These are phyloP conservation scores for Mesorhabditis spiculigera DNA, from an alignment of 2,888 invertebrate species.

Conservation along the genomic window DNA sequence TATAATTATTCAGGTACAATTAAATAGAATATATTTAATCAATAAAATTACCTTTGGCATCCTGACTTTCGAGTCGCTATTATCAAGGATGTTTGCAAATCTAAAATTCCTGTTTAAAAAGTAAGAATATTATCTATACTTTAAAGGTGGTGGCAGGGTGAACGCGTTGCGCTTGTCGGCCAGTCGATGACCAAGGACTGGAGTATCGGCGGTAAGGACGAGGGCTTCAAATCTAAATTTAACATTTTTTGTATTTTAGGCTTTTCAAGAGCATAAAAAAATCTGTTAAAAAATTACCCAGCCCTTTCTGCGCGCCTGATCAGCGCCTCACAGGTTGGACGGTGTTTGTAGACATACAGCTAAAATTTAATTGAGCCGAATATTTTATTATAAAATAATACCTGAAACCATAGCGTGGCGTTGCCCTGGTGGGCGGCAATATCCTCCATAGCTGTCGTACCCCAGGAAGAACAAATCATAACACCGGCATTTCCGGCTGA, in stretches of 20 bases:
- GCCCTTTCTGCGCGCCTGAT: slow-evolving; percentile 75
- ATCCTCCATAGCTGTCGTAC: slow-evolving; percentile 83
- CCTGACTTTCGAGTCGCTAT: slow-evolving; percentile 61
- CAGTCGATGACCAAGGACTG: slow-evolving; percentile 74
- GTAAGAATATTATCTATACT: slow-evolving; percentile 11
- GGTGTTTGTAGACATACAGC: slow-evolving; percentile 76
- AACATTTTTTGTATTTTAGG: neutral
- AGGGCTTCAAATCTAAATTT: slow-evolving; percentile 33
- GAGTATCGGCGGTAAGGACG: slow-evolving; percentile 50
- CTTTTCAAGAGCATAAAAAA: slow-evolving; percentile 57
- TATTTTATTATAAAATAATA: slow-evolving; percentile 10
- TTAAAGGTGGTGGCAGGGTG: slow-evolving; percentile 74
- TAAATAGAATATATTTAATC: neutral
- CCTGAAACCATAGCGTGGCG: slow-evolving; percentile 45
- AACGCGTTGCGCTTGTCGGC: slow-evolving; percentile 82
- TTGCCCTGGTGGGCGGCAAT: slow-evolving; percentile 65
- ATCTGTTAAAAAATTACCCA: slow-evolving; percentile 70
- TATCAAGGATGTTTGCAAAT: slow-evolving; percentile 37
- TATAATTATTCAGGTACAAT: too few relatives aligned
- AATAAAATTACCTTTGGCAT: slow-evolving; percentile 61
- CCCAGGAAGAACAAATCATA: slow-evolving; percentile 79
- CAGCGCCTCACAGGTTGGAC: slow-evolving; percentile 61
- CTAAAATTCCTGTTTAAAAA: slow-evolving; percentile 6
- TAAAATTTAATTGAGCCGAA: slow-evolving; percentile 68
- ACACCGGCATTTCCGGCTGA: slow-evolving; percentile 71